These are phyloP conservation scores for Ciconia maguari DNA, from an alignment of 2,113 vertebrate species.

Conservation along the genomic window DNA sequence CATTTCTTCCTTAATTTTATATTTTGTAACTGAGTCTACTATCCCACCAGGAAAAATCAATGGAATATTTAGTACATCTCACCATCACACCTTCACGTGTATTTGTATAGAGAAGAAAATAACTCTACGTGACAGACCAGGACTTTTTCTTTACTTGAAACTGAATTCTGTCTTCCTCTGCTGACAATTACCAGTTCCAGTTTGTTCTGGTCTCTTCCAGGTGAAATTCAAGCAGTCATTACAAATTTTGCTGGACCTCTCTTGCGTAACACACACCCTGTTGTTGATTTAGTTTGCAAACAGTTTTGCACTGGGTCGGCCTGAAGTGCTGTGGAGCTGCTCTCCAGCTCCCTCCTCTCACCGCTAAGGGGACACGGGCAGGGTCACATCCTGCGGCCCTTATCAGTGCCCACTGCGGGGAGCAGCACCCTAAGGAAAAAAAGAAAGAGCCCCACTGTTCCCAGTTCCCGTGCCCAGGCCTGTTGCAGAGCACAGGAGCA, in stretches of 20 bases:
- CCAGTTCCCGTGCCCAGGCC: neutral
- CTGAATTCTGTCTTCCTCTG: neutral
- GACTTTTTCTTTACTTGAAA: neutral
- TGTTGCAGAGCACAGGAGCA: neutral
- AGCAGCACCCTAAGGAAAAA: neutral
- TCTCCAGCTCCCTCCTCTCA: neutral
- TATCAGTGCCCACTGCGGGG: fast-evolving
- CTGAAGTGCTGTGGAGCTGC: neutral
- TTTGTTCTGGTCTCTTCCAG: neutral
- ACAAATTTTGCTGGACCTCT: neutral
- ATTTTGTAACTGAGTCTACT: slow-evolving; percentile 20
- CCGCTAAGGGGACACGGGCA: neutral
- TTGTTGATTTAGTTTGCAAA: neutral
- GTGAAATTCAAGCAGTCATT: neutral
- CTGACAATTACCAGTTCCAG: neutral
- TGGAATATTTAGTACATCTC: neutral
- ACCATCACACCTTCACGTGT: neutral
- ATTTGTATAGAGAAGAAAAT: neutral
- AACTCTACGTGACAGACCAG: neutral
- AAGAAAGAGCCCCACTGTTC: neutral
- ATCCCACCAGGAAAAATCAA: slow-evolving; percentile 25
- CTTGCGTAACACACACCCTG: neutral
- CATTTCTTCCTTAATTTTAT: slow-evolving; percentile 37
- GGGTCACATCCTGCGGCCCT: neutral
- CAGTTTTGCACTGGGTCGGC: neutral